Evolutionary conservation across 2,797 vertebrate genomes (phyloP).

Genomic region (Echeneis naucrates): DNA sequence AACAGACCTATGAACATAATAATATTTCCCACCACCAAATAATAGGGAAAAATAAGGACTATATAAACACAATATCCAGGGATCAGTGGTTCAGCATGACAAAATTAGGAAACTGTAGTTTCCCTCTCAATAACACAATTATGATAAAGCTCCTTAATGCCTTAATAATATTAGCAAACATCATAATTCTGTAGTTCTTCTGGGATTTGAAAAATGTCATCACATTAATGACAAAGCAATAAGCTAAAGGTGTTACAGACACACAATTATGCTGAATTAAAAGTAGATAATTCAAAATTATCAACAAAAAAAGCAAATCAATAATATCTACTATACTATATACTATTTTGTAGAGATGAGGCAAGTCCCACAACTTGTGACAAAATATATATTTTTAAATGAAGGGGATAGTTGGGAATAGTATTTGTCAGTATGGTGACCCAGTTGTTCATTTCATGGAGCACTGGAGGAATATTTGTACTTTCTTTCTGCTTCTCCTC

Average conservation of each 20-base stretch:
- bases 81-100: conserved; percentile 1
- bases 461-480: conserved; percentile 2
- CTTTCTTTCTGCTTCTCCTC: conserved; percentile 20
- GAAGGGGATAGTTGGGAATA: not conserved
- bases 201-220: not conserved
- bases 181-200: not conserved
- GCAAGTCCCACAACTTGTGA: not conserved
- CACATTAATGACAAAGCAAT: not conserved
- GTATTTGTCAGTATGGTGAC: not conserved
- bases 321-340: not conserved
- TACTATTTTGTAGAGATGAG: too few species aligned
- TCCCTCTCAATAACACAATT: not conserved
- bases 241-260: not conserved
- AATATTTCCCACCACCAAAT: not conserved
- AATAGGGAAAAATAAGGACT: not conserved
- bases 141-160: not conserved
- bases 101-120: not conserved
- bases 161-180: not conserved
- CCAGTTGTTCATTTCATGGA: conserved; percentile 4
- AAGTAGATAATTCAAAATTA: not conserved
- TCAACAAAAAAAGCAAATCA: not conserved
- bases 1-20: conserved; percentile 2
- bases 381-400: not conserved
- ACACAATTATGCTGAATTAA: not conserved
- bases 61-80: not conserved